phyloP scores from a whole-genome alignment of 2,888 invertebrate genomes.

The Aleiodes alternator region DNA sequence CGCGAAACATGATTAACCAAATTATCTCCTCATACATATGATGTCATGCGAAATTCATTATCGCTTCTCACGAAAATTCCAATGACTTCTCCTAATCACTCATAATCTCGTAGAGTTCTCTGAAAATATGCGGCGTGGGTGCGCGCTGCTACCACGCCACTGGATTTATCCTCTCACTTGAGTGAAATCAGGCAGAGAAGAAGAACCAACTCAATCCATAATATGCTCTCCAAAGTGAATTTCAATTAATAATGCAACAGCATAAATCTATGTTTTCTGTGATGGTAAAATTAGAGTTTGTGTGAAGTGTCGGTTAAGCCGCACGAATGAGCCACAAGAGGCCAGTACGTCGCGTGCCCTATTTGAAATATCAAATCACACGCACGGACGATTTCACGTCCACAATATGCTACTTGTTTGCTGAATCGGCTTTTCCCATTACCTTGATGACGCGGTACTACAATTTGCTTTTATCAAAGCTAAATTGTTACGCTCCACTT shows the following conservation, averaged over 20 bases:
- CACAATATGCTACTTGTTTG: constrained; percentile 74
- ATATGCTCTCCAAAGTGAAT: neutral
- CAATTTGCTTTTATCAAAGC: constrained; percentile 24
- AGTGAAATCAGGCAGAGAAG: too few relatives aligned
- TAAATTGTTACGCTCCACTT: constrained; percentile 26
- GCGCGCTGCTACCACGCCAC: too few relatives aligned
- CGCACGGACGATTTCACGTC: constrained; percentile 63
- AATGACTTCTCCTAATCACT: too few relatives aligned
- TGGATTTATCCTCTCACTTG: neutral
- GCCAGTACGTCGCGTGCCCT: constrained; percentile 48
- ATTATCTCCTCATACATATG: too few relatives aligned
- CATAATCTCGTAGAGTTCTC: too few relatives aligned
- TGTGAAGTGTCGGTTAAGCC: constrained; percentile 36
- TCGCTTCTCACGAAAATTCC: too few relatives aligned
- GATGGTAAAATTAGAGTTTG: constrained; percentile 5
- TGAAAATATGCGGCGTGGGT: too few relatives aligned
- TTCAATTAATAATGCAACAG: neutral
- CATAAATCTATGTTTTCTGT: constrained; percentile 5
- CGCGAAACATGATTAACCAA: too few relatives aligned
- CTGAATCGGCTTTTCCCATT: constrained; percentile 65
- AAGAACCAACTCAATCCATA: neutral
- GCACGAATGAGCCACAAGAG: constrained; percentile 44
- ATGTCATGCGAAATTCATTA: too few relatives aligned
- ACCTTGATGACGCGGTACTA: constrained; percentile 57
- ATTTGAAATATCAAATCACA: constrained; percentile 66